Evolutionary conservation across 2,797 vertebrate species (phyloP).

Genomic region (Rhinella marina): DNA sequence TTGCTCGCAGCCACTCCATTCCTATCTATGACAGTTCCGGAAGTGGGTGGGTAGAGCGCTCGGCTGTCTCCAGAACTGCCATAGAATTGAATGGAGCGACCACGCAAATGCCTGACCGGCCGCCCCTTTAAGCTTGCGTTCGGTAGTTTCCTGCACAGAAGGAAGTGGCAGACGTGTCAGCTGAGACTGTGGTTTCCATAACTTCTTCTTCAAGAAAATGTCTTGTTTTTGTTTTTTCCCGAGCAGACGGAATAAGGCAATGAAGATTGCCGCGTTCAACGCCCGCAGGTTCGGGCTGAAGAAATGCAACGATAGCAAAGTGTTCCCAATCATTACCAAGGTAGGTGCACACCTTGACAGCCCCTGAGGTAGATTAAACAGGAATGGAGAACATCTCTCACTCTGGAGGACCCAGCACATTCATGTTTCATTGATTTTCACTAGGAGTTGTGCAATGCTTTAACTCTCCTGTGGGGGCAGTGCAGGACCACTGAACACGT

Average conservation of each 20-base stretch:
- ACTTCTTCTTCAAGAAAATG: background rate
- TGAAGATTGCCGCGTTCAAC: conserved; percentile 82
- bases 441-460: too few species aligned
- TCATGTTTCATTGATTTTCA: too few species aligned
- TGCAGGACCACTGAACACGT: too few species aligned
- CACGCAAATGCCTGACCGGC: too few species aligned
- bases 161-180: conserved; percentile 22
- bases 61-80: too few species aligned
- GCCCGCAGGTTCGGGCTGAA: conserved; percentile 76
- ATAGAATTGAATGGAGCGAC: too few species aligned
- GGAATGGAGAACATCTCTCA: background rate
- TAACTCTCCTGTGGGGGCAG: too few species aligned
- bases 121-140: background rate
- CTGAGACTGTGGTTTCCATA: background rate
- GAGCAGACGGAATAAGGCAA: conserved; percentile 60
- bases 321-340: conserved; percentile 70
- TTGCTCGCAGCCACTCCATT: too few species aligned
- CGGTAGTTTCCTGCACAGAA: background rate
- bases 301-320: conserved; percentile 72
- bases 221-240: conserved; percentile 1
- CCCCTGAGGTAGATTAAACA: too few species aligned
- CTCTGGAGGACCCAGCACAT: too few species aligned
- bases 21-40: too few species aligned
- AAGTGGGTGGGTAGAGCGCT: too few species aligned
- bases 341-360: conserved; percentile 63